Evolutionary conservation across 2,113 vertebrate species (phyloP).

Genomic region (Sigmodon hispidus): DNA sequence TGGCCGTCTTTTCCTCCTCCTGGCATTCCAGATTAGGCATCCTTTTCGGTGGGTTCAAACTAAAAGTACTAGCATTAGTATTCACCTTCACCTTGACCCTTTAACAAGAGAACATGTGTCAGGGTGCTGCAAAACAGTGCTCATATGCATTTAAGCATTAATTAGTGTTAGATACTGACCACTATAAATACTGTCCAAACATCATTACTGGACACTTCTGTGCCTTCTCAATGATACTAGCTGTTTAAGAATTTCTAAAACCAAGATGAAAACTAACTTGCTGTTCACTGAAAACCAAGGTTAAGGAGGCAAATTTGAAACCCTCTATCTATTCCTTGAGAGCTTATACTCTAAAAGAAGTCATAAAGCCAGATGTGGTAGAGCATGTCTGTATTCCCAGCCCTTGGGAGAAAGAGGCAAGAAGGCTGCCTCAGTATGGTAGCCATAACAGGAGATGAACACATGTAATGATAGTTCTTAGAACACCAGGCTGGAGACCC

Average conservation of each 20-base stretch:
- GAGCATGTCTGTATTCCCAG: background rate
- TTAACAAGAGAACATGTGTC: slow-evolving; percentile 59
- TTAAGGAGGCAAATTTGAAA: background rate
- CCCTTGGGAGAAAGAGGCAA: background rate
- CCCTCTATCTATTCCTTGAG: background rate
- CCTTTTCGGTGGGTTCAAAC: slow-evolving; percentile 14
- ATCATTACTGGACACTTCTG: background rate
- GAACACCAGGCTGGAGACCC: background rate
- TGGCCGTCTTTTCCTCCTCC: background rate
- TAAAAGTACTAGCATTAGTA: slow-evolving; percentile 47
- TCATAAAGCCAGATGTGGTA: background rate
- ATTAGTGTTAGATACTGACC: background rate
- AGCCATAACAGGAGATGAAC: background rate
- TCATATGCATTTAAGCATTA: background rate
- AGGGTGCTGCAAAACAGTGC: slow-evolving; percentile 29
- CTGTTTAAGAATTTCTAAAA: background rate
- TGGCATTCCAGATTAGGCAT: background rate
- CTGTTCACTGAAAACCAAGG: background rate
- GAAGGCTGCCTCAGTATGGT: background rate
- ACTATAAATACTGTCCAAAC: background rate
- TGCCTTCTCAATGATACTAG: background rate
- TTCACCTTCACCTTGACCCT: slow-evolving; percentile 78
- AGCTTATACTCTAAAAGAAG: background rate
- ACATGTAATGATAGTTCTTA: background rate
- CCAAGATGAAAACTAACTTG: background rate